These are phyloP conservation scores for Drosophila pseudotalamancana DNA, from an alignment of 2,888 invertebrate genomes.

Conservation along the genomic window DNA sequence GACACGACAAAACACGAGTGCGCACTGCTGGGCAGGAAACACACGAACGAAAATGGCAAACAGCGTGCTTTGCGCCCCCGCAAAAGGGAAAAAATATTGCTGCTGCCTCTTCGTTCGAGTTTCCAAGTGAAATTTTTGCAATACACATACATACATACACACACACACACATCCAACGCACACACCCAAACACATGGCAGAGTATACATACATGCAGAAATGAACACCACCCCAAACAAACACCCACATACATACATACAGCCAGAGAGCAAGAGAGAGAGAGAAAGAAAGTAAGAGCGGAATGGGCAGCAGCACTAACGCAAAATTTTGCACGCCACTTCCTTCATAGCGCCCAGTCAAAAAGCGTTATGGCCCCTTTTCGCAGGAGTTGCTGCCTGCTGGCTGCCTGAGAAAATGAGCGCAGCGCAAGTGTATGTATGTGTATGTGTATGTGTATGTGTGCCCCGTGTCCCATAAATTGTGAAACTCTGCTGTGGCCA, in stretches of 20 bases:
- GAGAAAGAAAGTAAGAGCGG: constrained; percentile 26
- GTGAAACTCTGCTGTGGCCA: constrained; percentile 73
- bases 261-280: constrained; percentile 11
- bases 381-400: constrained; percentile 50
- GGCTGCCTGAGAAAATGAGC: constrained; percentile 61
- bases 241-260: constrained; percentile 34
- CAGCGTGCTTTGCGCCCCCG: constrained; percentile 49
- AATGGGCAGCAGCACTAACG: constrained; percentile 46
- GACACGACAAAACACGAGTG: constrained; percentile 38
- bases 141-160: constrained; percentile 55
- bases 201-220: constrained; percentile 49
- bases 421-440: constrained; percentile 48
- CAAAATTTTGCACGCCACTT: constrained; percentile 74
- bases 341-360: constrained; percentile 56
- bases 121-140: constrained; percentile 75
- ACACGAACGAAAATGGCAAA: constrained; percentile 67
- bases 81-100: constrained; percentile 38
- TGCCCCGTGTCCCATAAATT: constrained; percentile 72
- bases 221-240: constrained; percentile 47
- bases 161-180: constrained; percentile 37
- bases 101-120: constrained; percentile 62
- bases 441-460: constrained; percentile 37
- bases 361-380: constrained; percentile 54
- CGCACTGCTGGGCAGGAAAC: constrained; percentile 59
- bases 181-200: constrained; percentile 36